These are phyloP conservation scores for Allacma fusca DNA, from an alignment of 2,888 invertebrate species.

Conservation along the genomic window DNA sequence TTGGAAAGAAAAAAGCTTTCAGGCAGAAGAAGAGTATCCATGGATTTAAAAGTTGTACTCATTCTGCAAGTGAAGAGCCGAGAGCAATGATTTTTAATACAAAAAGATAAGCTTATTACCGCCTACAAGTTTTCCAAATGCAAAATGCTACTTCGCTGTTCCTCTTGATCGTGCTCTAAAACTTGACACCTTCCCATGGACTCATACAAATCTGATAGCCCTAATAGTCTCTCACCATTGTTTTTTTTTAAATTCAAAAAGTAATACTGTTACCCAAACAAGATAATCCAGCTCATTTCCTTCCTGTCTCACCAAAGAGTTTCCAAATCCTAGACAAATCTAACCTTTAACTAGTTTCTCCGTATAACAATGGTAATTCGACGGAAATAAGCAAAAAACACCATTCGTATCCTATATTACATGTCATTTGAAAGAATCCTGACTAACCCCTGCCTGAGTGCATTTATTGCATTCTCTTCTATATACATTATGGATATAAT, in stretches of 20 bases:
- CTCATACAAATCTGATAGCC: constrained; percentile 40
- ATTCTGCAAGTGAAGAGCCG: constrained; percentile 28
- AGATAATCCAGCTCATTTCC: constrained; percentile 39
- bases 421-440: neutral
- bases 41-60: constrained; percentile 40
- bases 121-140: constrained; percentile 27
- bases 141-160: neutral
- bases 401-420: constrained; percentile 30
- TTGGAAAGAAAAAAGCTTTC: constrained; percentile 42
- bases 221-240: constrained; percentile 41
- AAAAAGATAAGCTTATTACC: constrained; percentile 33
- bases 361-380: constrained; percentile 35
- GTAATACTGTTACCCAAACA: constrained; percentile 45
- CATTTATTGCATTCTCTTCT: neutral
- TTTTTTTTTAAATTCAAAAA: constrained; percentile 31
- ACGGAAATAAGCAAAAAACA: constrained; percentile 31
- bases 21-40: constrained; percentile 33
- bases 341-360: constrained; percentile 42
- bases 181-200: constrained; percentile 42
- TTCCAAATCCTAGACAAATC: constrained; percentile 41
- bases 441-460: too few species aligned
- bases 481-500: neutral
- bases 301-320: constrained; percentile 31
- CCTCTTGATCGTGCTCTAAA: constrained; percentile 23
- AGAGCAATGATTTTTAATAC: constrained; percentile 32